phyloP scores from a whole-genome alignment of 2,113 vertebrate species.

The Daubentonia madagascariensis region DNA sequence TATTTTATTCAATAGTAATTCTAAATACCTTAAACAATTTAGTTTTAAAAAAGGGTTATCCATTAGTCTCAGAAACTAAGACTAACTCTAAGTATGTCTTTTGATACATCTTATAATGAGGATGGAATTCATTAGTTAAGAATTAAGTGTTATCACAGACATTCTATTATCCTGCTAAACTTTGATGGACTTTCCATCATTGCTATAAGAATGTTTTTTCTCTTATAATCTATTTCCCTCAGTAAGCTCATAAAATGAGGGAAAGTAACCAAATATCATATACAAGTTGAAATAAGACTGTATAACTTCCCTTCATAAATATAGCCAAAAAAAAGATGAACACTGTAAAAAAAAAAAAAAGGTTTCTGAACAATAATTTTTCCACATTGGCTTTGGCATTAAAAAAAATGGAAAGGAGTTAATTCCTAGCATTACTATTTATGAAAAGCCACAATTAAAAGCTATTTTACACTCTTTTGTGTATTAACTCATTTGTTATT shows the following conservation, averaged over 20 bases:
- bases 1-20: conserved; percentile 1
- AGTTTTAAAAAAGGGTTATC: not conserved
- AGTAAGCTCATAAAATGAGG: not conserved
- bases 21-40: not conserved
- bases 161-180: not conserved
- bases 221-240: not conserved
- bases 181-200: not conserved
- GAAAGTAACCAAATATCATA: not conserved
- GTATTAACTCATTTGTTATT: not conserved
- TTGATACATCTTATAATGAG: not conserved
- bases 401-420: not conserved
- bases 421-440: not conserved
- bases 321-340: not conserved
- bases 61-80: not conserved
- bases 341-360: not conserved
- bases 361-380: not conserved
- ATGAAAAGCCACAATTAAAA: not conserved
- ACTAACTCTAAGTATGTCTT: not conserved
- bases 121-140: not conserved
- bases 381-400: not conserved
- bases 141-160: not conserved
- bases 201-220: not conserved
- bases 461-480: not conserved
- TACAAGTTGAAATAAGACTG: not conserved
- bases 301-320: not conserved